Base-by-base conservation (phyloP, 92 coral and sea anemone species). In the Ricordea florida region DNA sequence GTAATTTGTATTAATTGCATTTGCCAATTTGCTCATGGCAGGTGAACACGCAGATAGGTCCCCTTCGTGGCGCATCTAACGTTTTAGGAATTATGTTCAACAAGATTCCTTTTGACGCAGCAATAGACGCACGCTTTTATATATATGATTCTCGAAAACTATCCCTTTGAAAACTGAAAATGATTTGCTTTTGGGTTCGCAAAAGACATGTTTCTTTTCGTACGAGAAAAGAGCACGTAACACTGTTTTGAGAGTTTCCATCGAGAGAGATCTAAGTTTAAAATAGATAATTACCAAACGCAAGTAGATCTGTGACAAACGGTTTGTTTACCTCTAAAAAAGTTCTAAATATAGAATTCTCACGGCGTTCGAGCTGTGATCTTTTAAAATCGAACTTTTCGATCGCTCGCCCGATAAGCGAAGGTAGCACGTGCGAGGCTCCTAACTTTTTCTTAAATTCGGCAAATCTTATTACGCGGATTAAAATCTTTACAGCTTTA, bases 331-430 rank as follows among this genome's bases (percentile, higher is more conserved):
- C 69, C 50, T 38, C 52, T 63, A 24, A 23, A 61, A 61, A 61
- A 40, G 25, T 40, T 62, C 23, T 62, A 34, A 37, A 40, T 62
- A 62, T 41, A 62, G 69, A 40, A 62, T 63, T 63, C 26, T 28
- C 71, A 27, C 43, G 41, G 71, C n/a, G 41, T 43, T 42, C n/a
- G 51, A 62, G 69, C 52, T 62, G 69, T 62, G 25, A 38, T 62
- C 69, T 62, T 62, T n/a, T 45, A 45, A 45, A 62, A 62, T 62
- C 34, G 21, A 62, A 62, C 51, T 62, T 62, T 21, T 43, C 41
- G 70, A 63, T 63, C 37, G 70, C 55, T 24, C 6, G 0, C 51
- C 51, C 51, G 15, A 45, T 45, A 45, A 45, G 51, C 51, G 15
- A 45, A 45, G 51, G 21, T 45, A 2, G 51, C 51, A 45, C 51